A percentile compares a stretch with the other conserved stretches of the same genome.
phyloP scores from a whole-genome alignment of 1,140 invertebrate species.

The Macrostomum lignano region DNA sequence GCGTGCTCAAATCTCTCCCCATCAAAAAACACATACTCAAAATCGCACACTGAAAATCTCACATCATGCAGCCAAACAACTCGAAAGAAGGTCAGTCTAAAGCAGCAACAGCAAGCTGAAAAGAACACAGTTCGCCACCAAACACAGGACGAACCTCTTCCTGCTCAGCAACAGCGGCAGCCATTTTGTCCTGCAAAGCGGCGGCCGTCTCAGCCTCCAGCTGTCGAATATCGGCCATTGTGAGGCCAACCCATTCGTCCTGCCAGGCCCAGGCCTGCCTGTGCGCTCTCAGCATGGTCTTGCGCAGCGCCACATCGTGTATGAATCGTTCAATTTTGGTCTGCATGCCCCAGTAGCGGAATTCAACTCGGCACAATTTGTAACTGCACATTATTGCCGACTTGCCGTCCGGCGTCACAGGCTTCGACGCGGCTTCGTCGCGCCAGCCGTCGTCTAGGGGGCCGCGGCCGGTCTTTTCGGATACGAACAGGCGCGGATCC shows the following conservation, averaged over 20 bases:
- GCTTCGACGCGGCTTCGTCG: too few species aligned
- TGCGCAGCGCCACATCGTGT: conserved; percentile 72
- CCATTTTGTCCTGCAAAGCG: too few species aligned
- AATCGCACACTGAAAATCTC: too few species aligned
- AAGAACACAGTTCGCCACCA: too few species aligned
- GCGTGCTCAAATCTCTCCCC: too few species aligned
- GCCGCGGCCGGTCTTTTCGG: conserved; percentile 63
- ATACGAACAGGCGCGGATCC: conserved; percentile 63
- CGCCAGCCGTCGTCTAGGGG: conserved; percentile 58
- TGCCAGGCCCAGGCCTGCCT: conserved; percentile 98
- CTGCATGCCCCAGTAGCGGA: conserved; percentile 98
- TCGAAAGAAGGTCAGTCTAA: too few species aligned
- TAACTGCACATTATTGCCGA: conserved; percentile 85
- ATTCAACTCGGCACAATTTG: conserved; percentile 87
- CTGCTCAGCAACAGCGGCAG: too few species aligned
- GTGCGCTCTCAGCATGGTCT: conserved; percentile 92
- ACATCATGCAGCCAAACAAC: too few species aligned
- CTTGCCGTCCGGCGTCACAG: too few species aligned
- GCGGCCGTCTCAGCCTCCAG: conserved; percentile 61
- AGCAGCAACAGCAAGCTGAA: too few species aligned
- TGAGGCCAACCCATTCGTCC: conserved; percentile 84
- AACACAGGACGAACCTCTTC: too few species aligned
- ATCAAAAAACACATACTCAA: too few species aligned
- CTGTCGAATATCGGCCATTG: conserved; percentile 78
- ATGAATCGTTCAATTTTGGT: conserved; percentile 95